These are phyloP conservation scores for Mus pahari DNA, from an alignment of 2,113 vertebrate species.

Conservation along the genomic window DNA sequence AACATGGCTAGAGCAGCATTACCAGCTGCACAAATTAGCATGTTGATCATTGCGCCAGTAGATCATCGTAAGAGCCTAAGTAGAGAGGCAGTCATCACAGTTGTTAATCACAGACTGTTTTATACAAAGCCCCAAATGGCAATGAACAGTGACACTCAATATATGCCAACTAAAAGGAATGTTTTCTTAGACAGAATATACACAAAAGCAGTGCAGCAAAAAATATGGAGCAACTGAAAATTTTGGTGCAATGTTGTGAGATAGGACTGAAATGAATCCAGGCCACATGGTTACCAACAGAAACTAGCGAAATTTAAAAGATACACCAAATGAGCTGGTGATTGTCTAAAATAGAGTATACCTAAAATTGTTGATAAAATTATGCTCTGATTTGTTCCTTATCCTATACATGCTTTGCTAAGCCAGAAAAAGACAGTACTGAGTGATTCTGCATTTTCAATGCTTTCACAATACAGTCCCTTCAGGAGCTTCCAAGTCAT, in stretches of 20 bases:
- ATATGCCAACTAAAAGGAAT: neutral
- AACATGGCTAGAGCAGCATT: neutral
- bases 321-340: neutral
- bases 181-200: neutral
- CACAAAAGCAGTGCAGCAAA: neutral
- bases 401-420: neutral
- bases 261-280: constrained; percentile 32
- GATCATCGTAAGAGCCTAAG: neutral
- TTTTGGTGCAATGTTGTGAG: neutral
- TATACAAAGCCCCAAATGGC: neutral
- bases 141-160: neutral
- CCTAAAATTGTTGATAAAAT: neutral
- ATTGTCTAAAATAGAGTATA: neutral
- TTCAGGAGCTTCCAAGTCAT: neutral
- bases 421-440: neutral
- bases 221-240: neutral
- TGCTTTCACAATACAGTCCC: neutral
- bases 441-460: neutral
- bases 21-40: neutral
- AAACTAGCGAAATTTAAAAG: constrained; percentile 9
- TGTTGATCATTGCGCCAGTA: neutral
- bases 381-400: neutral
- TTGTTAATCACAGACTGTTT: neutral
- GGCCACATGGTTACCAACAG: neutral
- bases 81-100: neutral